These are phyloP conservation scores for Cyanoramphus novaezelandiae DNA, from an alignment of 2,113 vertebrate genomes.

Conservation along the genomic window DNA sequence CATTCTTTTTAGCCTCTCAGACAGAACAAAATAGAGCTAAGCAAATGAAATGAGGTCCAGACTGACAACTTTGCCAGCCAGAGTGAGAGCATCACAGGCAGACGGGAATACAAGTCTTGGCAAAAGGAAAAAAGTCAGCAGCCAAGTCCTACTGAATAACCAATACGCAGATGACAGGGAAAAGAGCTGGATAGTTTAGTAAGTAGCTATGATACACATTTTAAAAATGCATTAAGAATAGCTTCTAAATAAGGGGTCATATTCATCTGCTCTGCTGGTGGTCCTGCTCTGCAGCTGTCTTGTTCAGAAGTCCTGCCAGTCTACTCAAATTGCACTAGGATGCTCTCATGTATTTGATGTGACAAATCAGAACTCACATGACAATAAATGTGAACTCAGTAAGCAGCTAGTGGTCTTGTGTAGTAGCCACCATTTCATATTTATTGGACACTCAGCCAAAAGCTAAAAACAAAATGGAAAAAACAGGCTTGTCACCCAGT, in stretches of 20 bases:
- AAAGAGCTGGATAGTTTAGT: not conserved
- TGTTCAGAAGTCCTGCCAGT: not conserved
- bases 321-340: conserved; percentile 18
- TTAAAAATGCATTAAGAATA: not conserved
- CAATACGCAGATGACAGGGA: not conserved
- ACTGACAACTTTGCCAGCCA: not conserved
- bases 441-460: not conserved
- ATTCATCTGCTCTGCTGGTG: conserved; percentile 22
- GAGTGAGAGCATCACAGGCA: not conserved
- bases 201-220: not conserved
- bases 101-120: not conserved
- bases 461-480: not conserved
- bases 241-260: conserved; percentile 37
- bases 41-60: not conserved
- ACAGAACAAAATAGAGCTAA: not conserved
- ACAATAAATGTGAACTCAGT: not conserved
- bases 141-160: conserved; percentile 42
- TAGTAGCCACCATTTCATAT: not conserved
- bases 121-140: conserved; percentile 2
- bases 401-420: not conserved
- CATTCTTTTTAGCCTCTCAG: not conserved
- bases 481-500: not conserved
- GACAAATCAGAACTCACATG: not conserved
- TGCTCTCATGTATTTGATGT: not conserved
- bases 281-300: conserved; percentile 2